Base-by-base conservation (phyloP, 1,140 invertebrate genomes). In the Drosophila truncata region DNA sequence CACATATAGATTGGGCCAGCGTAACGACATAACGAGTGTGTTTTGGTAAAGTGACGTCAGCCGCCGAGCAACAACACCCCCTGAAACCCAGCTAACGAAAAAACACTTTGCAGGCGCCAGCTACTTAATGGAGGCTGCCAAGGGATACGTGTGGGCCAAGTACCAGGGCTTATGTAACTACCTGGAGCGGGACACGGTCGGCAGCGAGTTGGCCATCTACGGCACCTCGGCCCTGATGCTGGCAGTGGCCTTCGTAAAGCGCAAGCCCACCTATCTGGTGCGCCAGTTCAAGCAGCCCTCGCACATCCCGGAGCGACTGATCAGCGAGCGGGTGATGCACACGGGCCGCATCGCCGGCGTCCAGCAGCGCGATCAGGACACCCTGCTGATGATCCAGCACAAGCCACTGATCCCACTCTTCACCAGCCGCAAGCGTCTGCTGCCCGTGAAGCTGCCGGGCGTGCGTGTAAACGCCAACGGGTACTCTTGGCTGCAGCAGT, bases 241-340 rank as follows among this genome's bases (percentile, higher is more conserved):
- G 29, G 47, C 87, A 14, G 79, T 92, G 37, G 91, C 91, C 10
- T 92, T 86, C 41, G 82, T 69, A n/a, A 92, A 92, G 46, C 77
- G 91, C n/a, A 91, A 92, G 49, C 91, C 91, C 6, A 79, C 91
- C 23, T 92, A 92, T 63, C 54, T 92, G 46, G 86, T 92, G 46
- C 91, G 91, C 37, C 91, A 91, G 66, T 92, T 92, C 47, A 92
- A 92, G 72, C 87, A 92, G 47, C 91, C 91, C 13, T 88, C 91
- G 0, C 91, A 92, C 57, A 92, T 92, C 72, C 91, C 91, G 11
- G 91, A 92, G 33, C 81, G 86, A 5, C 69, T 92, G 10, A 92
- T 92, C 47, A 91, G 80, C 44, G 91, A 92, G 49, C 86, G 91
- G 10, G 66, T 92, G 0, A 92, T 92, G 91, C 91, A 92, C 35